Base-by-base conservation (phyloP, 2,797 vertebrate genomes). In the Triplophysa yarkandensis region DNA sequence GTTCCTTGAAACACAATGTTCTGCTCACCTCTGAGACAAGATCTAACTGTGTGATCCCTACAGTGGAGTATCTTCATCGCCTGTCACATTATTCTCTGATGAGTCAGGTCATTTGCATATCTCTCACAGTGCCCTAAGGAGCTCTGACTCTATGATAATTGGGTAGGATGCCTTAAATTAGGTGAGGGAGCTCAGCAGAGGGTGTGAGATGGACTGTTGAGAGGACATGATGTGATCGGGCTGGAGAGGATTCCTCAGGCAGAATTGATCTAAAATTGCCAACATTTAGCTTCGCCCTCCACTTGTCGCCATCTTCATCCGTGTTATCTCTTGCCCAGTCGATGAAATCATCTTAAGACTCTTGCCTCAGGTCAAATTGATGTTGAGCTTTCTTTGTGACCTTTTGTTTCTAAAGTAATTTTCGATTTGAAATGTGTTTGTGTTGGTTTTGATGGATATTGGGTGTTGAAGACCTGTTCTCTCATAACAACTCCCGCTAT, bases 1-100 rank as follows among this genome's bases (percentile, higher is more conserved):
- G 82, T 58, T 44, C 32, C n/a, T 64, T 74, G 80, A 66, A 85
- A 83, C 78, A 46, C 46, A 61, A 57, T 70, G 83, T 77, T 85
- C 74, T 84, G 75, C 63, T 17, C 63, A 77, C 60, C 75, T 48
- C 81, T 80, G 74, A 77, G 34, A 61, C 4, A 39, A 70, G 66
- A 28, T 25, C 63, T 19, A 58, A 61, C 19, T 7, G 39, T 41
- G 52, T 19, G 46, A 74, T 73, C 44, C 19, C 77, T 79, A 67
- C 61, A 64, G 76, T 76, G 62, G 50, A 58, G 61, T 71, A 41
- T 52, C 80, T 80, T 78, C 74, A 82, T 87, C 63, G 69, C 65
- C 77, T 67, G 57, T 74, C 65, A 71, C 83, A 82, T 68, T 52
- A 76, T 83, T 74, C 62, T 63, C 78, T 63, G 67, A 80, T 69